A percentile compares a stretch with the other conserved stretches of the same genome.
Conservation (phyloP, 2,888 invertebrate species). For the Lissonota sp. region DNA sequence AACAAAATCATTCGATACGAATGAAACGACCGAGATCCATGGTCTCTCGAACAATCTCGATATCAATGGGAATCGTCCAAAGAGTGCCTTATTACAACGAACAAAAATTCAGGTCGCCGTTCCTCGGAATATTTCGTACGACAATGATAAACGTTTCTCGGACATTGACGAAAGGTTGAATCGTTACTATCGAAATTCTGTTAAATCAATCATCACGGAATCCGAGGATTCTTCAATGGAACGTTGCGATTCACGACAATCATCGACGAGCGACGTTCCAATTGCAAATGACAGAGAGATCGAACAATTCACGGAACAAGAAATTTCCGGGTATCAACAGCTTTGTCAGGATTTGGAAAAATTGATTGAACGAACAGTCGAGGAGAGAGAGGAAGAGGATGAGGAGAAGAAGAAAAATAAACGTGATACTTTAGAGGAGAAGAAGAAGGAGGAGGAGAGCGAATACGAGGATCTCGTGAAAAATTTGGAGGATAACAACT, state of each 20-base stretch:
- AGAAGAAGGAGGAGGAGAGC: constrained; percentile 21
- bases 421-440: neutral
- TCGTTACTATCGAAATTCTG: constrained; percentile 52
- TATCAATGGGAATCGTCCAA: constrained; percentile 75
- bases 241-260: constrained; percentile 20
- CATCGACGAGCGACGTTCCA: constrained; percentile 28
- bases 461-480: neutral
- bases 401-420: constrained; percentile 6
- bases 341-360: constrained; percentile 79
- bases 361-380: constrained; percentile 73
- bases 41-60: constrained; percentile 65
- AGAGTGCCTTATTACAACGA: constrained; percentile 58
- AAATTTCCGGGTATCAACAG: constrained; percentile 76
- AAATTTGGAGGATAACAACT: constrained; percentile 26
- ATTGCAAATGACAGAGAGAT: constrained; percentile 30
- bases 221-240: constrained; percentile 41
- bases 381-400: constrained; percentile 40
- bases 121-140: constrained; percentile 56
- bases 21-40: constrained; percentile 58
- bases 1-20: constrained; percentile 66
- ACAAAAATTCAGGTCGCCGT: constrained; percentile 72
- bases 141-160: constrained; percentile 49
- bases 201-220: constrained; percentile 12
- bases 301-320: constrained; percentile 71
- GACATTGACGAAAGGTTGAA: constrained; percentile 45